Percentiles rank a stretch among this genome's conserved stretches.
phyloP scores from a whole-genome alignment of 2,797 vertebrate genomes.

The Sandelia bainsii region DNA sequence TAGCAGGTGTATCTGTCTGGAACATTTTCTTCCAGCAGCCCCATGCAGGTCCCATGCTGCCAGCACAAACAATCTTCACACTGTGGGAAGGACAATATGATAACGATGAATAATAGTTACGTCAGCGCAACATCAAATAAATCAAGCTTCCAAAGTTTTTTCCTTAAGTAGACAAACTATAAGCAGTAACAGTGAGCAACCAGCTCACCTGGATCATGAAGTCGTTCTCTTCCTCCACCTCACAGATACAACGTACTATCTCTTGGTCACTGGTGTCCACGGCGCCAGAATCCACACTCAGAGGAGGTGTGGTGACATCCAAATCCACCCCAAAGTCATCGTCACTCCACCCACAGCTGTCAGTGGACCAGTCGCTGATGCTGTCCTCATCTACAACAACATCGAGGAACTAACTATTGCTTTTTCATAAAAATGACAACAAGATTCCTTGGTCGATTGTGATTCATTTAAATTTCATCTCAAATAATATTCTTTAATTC shows the following conservation, averaged over 20 bases:
- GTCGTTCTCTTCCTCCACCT: slow-evolving; percentile 96
- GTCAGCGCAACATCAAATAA: not conserved
- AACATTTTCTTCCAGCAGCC: slow-evolving; percentile 94
- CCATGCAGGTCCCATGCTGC: slow-evolving; percentile 99
- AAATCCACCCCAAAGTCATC: slow-evolving; percentile 91
- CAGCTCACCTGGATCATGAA: slow-evolving; percentile 96
- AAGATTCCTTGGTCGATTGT: not conserved
- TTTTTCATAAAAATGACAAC: not conserved
- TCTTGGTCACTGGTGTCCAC: slow-evolving; percentile 88
- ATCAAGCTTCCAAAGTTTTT: too few relatives aligned
- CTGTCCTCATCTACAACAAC: slow-evolving; percentile 89
- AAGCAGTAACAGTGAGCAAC: not conserved
- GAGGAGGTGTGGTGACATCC: slow-evolving; percentile 89
- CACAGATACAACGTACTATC: slow-evolving; percentile 94
- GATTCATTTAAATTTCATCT: not conserved
- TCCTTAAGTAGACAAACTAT: not conserved
- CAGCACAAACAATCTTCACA: slow-evolving; percentile 98
- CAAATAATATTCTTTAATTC: not conserved
- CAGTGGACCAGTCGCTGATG: slow-evolving; percentile 92
- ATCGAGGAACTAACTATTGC: not conserved
- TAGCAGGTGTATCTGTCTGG: slow-evolving; percentile 96
- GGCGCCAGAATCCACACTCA: slow-evolving; percentile 87
- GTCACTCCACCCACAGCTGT: slow-evolving; percentile 95
- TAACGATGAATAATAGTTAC: not conserved
- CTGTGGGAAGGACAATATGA: slow-evolving; percentile 73